Percentiles rank a stretch among this genome's conserved stretches.
phyloP scores from a whole-genome alignment of 2,113 vertebrate species.

The Pitta sordida region DNA sequence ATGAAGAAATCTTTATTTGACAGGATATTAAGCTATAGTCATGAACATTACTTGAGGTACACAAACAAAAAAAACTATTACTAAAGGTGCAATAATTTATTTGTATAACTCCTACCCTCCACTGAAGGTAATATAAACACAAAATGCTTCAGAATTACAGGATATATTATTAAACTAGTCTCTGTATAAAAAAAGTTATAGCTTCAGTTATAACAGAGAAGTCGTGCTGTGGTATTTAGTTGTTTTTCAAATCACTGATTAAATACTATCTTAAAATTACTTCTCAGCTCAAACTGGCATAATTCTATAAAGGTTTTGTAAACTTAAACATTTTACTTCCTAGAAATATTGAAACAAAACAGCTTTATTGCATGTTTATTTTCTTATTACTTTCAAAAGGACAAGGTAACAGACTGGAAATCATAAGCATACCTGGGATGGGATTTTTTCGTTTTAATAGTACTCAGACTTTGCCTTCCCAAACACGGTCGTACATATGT shows the following conservation, averaged over 20 bases:
- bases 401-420: conserved; percentile 50
- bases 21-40: conserved; percentile 43
- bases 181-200: conserved; percentile 65
- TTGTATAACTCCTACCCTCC: conserved; percentile 60
- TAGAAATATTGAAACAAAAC: conserved; percentile 68
- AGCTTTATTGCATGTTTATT: conserved; percentile 65
- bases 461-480: conserved; percentile 32
- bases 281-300: conserved; percentile 66
- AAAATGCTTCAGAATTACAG: conserved; percentile 66
- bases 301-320: conserved; percentile 71
- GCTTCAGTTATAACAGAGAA: conserved; percentile 61
- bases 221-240: conserved; percentile 47
- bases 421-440: conserved; percentile 37
- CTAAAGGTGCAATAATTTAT: conserved; percentile 74
- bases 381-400: conserved; percentile 61
- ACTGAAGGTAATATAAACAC: conserved; percentile 68
- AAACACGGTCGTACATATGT: conserved; percentile 17
- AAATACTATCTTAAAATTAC: conserved; percentile 55
- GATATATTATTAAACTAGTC: conserved; percentile 67
- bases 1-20: conserved; percentile 58
- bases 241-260: conserved; percentile 61
- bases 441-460: not conserved
- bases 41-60: conserved; percentile 55
- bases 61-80: conserved; percentile 53
- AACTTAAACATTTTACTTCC: conserved; percentile 70